A percentile compares a stretch with the other conserved stretches of the same genome.
These are phyloP conservation scores for Strix uralensis DNA, from an alignment of 2,113 vertebrate genomes.

Conservation along the genomic window DNA sequence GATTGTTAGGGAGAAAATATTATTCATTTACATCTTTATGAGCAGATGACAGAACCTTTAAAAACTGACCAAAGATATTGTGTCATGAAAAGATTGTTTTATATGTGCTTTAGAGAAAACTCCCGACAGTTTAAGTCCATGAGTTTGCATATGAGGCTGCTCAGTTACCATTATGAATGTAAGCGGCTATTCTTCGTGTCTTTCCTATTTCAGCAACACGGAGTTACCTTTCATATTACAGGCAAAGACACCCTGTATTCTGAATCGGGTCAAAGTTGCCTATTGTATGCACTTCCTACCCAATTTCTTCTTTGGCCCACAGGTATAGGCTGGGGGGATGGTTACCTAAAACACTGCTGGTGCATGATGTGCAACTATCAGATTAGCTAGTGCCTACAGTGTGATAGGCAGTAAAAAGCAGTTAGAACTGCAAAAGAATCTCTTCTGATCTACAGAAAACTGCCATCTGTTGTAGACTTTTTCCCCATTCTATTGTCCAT, in stretches of 20 bases:
- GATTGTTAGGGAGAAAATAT: neutral
- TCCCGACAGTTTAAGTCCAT: neutral
- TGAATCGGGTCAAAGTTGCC: neutral
- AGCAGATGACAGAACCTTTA: neutral
- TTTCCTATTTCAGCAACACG: neutral
- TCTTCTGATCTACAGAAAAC: neutral
- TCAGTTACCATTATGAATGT: neutral
- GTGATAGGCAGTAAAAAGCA: neutral
- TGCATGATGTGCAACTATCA: neutral
- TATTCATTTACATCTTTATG: neutral
- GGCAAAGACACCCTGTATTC: neutral
- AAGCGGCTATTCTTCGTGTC: neutral
- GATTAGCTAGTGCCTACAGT: neutral
- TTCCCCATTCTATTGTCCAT: neutral
- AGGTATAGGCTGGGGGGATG: neutral
- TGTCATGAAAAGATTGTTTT: neutral
- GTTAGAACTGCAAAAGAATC: neutral
- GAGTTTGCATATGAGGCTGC: neutral
- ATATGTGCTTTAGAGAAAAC: neutral
- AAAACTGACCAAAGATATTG: neutral
- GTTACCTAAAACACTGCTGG: neutral
- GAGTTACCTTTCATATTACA: neutral
- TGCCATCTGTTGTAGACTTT: neutral
- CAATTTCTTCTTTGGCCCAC: neutral
- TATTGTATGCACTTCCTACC: neutral